phyloP scores from a whole-genome alignment of 2,113 vertebrate species.

The Hoplias malabaricus region DNA sequence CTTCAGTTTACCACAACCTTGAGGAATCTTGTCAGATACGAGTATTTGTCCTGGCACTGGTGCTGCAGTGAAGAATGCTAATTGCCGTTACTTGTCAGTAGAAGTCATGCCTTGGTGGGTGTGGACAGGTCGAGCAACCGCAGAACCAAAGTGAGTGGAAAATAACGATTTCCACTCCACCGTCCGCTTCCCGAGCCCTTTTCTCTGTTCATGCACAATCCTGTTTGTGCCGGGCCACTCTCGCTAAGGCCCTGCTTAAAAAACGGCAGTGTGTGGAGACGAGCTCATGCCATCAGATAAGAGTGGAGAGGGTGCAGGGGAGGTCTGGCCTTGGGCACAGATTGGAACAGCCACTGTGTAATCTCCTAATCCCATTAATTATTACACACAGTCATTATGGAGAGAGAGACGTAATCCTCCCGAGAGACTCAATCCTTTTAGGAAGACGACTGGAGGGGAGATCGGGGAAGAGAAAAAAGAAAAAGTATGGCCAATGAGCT shows the following conservation, averaged over 20 bases:
- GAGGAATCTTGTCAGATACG: background rate
- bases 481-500: background rate
- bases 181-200: no score
- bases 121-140: background rate
- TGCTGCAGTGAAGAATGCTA: background rate
- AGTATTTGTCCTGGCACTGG: background rate
- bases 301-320: conserved; percentile 21
- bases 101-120: background rate
- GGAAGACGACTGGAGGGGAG: conserved; percentile 14
- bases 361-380: conserved; percentile 74
- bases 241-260: background rate
- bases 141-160: background rate
- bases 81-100: background rate
- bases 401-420: conserved; percentile 53
- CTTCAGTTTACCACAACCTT: background rate
- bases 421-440: conserved; percentile 44
- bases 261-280: background rate
- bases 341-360: conserved; percentile 53
- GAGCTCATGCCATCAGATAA: conserved; percentile 38
- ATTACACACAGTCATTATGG: conserved; percentile 62
- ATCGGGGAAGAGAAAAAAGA: no score
- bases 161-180: background rate
- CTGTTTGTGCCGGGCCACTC: background rate
- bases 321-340: conserved; percentile 39
- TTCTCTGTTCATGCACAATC: background rate